These are phyloP conservation scores for Philereme transversata DNA, from an alignment of 2,888 invertebrate species.

Conservation along the genomic window DNA sequence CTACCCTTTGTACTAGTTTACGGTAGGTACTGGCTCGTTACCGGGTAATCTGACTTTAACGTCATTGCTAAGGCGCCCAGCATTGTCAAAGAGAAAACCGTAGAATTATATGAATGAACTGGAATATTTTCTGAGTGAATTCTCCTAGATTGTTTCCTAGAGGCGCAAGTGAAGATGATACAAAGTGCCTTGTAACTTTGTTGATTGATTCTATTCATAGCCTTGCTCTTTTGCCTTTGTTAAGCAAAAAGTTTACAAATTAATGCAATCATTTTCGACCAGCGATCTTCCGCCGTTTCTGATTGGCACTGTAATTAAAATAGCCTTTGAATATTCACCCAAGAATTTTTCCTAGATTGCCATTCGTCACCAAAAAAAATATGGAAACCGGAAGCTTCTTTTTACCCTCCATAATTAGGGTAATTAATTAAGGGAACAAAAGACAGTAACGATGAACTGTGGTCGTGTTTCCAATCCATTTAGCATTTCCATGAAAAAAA, in stretches of 20 bases:
- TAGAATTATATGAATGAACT: background rate
- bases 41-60: slow-evolving; percentile 16
- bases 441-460: slow-evolving; percentile 22
- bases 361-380: background rate
- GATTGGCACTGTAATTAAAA: too few relatives aligned
- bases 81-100: background rate
- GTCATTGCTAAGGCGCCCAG: slow-evolving; percentile 8
- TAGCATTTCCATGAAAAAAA: slow-evolving; percentile 8
- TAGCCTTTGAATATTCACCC: too few relatives aligned
- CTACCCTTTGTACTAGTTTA: slow-evolving; percentile 12
- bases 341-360: too few relatives aligned
- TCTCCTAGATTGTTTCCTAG: too few relatives aligned
- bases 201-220: too few relatives aligned
- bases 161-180: too few relatives aligned
- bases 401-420: slow-evolving; percentile 20
- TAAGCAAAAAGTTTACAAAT: too few relatives aligned
- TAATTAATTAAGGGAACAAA: slow-evolving; percentile 23
- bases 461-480: slow-evolving; percentile 20
- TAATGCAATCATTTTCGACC: too few relatives aligned
- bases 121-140: too few relatives aligned
- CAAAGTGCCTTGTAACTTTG: too few relatives aligned
- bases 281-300: too few relatives aligned
- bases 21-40: slow-evolving; percentile 4
- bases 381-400: slow-evolving; percentile 11
- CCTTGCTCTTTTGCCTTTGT: too few relatives aligned